Conservation (phyloP, 2,888 invertebrate species). For the Folsomia candida region DNA sequence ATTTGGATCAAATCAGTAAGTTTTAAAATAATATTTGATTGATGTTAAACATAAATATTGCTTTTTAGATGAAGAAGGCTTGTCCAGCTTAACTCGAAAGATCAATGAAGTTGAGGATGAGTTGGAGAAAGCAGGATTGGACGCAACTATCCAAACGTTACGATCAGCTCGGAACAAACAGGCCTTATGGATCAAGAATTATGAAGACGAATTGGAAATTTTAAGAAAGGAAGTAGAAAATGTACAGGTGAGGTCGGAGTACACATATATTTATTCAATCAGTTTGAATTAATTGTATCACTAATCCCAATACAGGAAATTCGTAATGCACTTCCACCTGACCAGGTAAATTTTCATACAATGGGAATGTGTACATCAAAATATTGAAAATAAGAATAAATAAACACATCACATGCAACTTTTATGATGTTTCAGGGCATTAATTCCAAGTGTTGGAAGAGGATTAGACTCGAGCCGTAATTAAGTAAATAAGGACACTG, state of each 20-base stretch:
- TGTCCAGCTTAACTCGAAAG: conserved; percentile 62
- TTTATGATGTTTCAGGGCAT: too few species aligned
- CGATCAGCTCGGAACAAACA: conserved; percentile 69
- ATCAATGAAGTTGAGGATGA: conserved; percentile 69
- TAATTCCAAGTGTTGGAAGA: conserved; percentile 69
- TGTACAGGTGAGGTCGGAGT: too few species aligned
- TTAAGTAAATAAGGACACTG: not conserved
- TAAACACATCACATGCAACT: too few species aligned
- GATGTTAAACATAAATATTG: not conserved
- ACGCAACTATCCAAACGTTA: conserved; percentile 70
- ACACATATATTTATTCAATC: too few species aligned
- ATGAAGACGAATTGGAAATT: conserved; percentile 68
- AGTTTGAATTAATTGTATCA: too few species aligned
- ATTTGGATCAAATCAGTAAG: conserved; percentile 67
- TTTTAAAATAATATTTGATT: conserved; percentile 12
- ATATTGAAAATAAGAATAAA: too few species aligned
- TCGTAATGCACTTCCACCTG: conserved; percentile 71
- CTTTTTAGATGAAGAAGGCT: conserved; percentile 54
- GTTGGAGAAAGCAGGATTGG: conserved; percentile 69
- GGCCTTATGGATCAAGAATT: conserved; percentile 52
- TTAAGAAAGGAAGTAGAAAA: conserved; percentile 76
- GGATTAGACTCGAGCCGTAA: conserved; percentile 69
- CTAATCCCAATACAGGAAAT: too few species aligned
- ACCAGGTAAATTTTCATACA: too few species aligned
- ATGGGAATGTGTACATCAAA: too few species aligned